These are phyloP conservation scores for Drosophila crucigera DNA, from an alignment of 2,888 invertebrate species.

Conservation along the genomic window DNA sequence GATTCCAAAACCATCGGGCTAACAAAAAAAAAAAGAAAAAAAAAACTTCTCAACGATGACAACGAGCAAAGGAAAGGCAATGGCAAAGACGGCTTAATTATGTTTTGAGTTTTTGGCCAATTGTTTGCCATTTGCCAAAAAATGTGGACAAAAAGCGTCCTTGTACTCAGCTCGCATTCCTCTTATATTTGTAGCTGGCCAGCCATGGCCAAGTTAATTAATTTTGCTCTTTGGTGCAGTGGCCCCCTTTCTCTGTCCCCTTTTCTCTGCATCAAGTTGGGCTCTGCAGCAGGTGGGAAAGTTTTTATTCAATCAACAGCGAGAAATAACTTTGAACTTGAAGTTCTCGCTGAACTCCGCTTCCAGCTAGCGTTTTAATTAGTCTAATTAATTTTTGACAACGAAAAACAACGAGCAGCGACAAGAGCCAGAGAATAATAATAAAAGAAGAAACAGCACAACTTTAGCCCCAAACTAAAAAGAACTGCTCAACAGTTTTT, in stretches of 20 bases:
- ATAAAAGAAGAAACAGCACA: conserved; percentile 20
- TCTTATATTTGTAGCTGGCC: conserved; percentile 18
- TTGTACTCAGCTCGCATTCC: conserved; percentile 8
- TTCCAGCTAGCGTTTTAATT: conserved; percentile 68
- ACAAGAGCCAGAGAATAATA: conserved; percentile 20
- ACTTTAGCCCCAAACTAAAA: conserved; percentile 6
- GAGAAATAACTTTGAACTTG: conserved; percentile 73
- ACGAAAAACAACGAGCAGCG: conserved; percentile 13
- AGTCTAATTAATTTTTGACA: conserved; percentile 77
- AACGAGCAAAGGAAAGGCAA: conserved; percentile 3
- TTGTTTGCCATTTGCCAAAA: conserved; percentile 60
- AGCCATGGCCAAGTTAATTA: conserved; percentile 69
- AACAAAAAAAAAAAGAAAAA: conserved; percentile 5
- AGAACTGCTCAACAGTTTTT: conserved; percentile 8
- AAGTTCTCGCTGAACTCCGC: conserved; percentile 41
- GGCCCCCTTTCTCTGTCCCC: not conserved
- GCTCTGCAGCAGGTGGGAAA: conserved; percentile 60
- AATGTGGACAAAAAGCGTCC: conserved; percentile 5
- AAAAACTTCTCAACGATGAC: conserved; percentile 12
- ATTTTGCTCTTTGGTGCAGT: conserved; percentile 47
- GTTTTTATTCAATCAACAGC: conserved; percentile 73
- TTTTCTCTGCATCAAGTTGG: not conserved
- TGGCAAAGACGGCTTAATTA: conserved; percentile 63
- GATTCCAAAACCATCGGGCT: conserved; percentile 62
- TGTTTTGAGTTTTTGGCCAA: conserved; percentile 67